Percentiles rank a stretch among this genome's conserved stretches.
These are phyloP conservation scores for Babylonia areolata DNA, from an alignment of 1,140 invertebrate species.

Conservation along the genomic window DNA sequence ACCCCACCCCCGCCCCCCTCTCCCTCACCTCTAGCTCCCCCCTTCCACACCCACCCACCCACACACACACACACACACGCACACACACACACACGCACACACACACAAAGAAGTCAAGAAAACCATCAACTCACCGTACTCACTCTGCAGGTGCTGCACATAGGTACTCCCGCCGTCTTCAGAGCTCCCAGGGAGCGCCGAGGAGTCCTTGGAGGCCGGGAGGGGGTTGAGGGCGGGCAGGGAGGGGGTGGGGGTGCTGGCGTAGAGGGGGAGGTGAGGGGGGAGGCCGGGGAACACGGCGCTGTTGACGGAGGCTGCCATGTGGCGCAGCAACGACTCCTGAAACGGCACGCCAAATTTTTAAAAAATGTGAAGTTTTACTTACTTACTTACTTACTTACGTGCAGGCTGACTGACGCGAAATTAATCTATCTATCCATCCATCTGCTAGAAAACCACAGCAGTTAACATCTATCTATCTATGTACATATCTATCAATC, in stretches of 20 bases:
- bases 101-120: neutral
- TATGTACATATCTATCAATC: too few relatives aligned
- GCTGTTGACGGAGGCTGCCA: conserved; percentile 60
- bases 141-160: conserved; percentile 72
- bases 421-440: too few relatives aligned
- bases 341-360: conserved; percentile 48
- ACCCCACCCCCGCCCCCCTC: too few relatives aligned
- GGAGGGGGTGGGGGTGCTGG: conserved; percentile 59
- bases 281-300: conserved; percentile 68
- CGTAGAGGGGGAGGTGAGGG: conserved; percentile 66
- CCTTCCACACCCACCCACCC: neutral
- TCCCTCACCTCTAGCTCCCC: neutral
- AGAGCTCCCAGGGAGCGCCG: conserved; percentile 38
- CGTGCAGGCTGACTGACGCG: too few relatives aligned
- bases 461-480: too few relatives aligned
- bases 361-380: too few relatives aligned
- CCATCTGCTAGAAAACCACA: too few relatives aligned
- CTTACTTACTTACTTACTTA: too few relatives aligned
- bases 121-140: conserved; percentile 34
- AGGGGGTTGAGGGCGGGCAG: conserved; percentile 68
- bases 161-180: conserved; percentile 60
- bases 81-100: neutral
- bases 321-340: conserved; percentile 70
- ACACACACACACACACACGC: neutral
- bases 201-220: conserved; percentile 58